phyloP scores from a whole-genome alignment of 2,888 invertebrate species.

The Trimorus sp. region DNA sequence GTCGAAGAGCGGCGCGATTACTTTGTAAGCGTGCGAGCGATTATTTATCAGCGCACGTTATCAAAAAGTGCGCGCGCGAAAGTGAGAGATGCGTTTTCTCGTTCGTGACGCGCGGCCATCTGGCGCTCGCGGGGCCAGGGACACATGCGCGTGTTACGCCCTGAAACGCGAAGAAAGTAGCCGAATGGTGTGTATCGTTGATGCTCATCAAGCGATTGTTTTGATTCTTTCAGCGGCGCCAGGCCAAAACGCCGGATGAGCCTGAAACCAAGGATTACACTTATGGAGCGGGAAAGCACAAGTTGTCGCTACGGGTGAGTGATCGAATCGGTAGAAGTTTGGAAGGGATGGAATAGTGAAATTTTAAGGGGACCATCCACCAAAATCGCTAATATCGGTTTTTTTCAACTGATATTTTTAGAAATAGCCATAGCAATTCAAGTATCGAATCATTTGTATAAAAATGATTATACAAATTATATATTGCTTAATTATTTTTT shows the following conservation, averaged over 20 bases:
- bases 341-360: too few relatives aligned
- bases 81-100: slow-evolving; percentile 66
- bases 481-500: too few relatives aligned
- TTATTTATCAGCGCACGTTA: slow-evolving; percentile 43
- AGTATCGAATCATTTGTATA: too few relatives aligned
- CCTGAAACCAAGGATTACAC: slow-evolving; percentile 76
- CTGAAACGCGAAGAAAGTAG: slow-evolving; percentile 77
- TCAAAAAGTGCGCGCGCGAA: slow-evolving; percentile 55
- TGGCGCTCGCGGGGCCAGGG: slow-evolving; percentile 10
- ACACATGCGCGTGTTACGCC: slow-evolving; percentile 72
- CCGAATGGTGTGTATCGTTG: slow-evolving; percentile 50
- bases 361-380: too few relatives aligned
- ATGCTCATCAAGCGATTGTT: slow-evolving; percentile 45
- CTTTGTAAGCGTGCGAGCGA: slow-evolving; percentile 20
- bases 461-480: too few relatives aligned
- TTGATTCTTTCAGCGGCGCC: slow-evolving; percentile 74
- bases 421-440: too few relatives aligned
- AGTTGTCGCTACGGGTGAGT: slow-evolving; percentile 78
- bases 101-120: slow-evolving; percentile 56
- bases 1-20: slow-evolving; percentile 43
- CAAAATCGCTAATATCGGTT: too few relatives aligned
- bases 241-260: slow-evolving; percentile 75
- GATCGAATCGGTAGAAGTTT: too few relatives aligned
- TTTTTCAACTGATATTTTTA: too few relatives aligned
- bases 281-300: slow-evolving; percentile 75